Evolutionary conservation across 2,888 invertebrate genomes (phyloP).

Genomic region (Drosophila histrio): DNA sequence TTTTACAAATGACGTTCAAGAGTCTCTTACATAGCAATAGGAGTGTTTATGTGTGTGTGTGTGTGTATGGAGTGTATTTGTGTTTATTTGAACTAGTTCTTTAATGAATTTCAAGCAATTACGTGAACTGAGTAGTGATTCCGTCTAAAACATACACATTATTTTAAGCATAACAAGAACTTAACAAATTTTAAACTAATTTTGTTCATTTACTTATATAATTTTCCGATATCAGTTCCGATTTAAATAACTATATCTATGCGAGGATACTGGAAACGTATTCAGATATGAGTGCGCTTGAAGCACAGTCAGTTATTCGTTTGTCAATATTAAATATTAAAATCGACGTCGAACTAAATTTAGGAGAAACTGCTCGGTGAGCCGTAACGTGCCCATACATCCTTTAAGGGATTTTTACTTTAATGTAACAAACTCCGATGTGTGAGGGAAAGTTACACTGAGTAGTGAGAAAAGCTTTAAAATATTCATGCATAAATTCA

Average conservation of each 20-base stretch:
- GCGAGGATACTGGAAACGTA: neutral
- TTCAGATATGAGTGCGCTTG: no score
- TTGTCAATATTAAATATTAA: no score
- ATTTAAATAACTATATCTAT: neutral
- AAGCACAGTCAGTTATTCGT: no score
- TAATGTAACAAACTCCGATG: neutral
- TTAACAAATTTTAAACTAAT: neutral
- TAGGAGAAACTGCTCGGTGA: no score
- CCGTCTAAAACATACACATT: neutral
- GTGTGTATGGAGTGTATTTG: conserved; percentile 5
- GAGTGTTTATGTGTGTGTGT: conserved; percentile 18
- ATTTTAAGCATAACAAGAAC: neutral
- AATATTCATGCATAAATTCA: no score
- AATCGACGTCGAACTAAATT: no score
- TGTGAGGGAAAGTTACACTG: neutral
- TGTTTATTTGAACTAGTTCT: conserved; percentile 3
- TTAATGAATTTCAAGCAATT: neutral
- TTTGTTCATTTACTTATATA: neutral
- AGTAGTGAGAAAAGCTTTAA: no score
- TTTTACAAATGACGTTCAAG: conserved; percentile 71
- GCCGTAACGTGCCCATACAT: no score
- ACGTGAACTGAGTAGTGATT: neutral
- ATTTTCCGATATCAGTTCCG: no score
- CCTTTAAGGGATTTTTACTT: no score
- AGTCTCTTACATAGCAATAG: conserved; percentile 40